These are phyloP conservation scores for Nothoprocta pentlandii DNA, from an alignment of 2,113 vertebrate genomes.

Conservation along the genomic window DNA sequence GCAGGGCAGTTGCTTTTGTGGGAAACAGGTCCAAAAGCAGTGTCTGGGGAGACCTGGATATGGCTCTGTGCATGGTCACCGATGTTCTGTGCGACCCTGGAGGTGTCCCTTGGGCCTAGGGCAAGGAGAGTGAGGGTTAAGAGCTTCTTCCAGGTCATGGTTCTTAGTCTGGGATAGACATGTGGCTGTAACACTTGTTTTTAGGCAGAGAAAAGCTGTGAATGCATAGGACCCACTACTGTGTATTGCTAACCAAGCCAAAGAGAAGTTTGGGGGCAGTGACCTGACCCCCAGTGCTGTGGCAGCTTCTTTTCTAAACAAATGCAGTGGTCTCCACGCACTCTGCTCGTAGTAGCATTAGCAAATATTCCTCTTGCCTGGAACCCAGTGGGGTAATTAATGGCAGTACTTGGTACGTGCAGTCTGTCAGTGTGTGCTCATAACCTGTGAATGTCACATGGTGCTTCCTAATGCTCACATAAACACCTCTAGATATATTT, in stretches of 20 bases:
- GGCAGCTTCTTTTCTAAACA: not conserved
- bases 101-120: not conserved
- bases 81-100: rapidly evolving
- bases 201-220: not conserved
- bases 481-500: not conserved
- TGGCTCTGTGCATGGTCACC: not conserved
- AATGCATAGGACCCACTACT: not conserved
- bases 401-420: not conserved
- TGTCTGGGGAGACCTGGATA: not conserved
- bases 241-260: not conserved
- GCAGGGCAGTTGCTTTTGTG: not conserved
- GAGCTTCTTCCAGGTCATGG: not conserved
- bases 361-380: not conserved
- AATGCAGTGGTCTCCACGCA: not conserved
- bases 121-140: not conserved
- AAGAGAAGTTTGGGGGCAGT: not conserved
- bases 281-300: too few relatives aligned
- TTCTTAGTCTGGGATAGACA: rapidly evolving
- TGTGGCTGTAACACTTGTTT: rapidly evolving
- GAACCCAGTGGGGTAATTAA: not conserved
- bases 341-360: too few relatives aligned
- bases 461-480: not conserved
- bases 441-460: not conserved
- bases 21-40: not conserved
- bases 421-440: rapidly evolving